phyloP scores from a whole-genome alignment of 2,888 invertebrate genomes.

The Caenorhabditis macrosperma region DNA sequence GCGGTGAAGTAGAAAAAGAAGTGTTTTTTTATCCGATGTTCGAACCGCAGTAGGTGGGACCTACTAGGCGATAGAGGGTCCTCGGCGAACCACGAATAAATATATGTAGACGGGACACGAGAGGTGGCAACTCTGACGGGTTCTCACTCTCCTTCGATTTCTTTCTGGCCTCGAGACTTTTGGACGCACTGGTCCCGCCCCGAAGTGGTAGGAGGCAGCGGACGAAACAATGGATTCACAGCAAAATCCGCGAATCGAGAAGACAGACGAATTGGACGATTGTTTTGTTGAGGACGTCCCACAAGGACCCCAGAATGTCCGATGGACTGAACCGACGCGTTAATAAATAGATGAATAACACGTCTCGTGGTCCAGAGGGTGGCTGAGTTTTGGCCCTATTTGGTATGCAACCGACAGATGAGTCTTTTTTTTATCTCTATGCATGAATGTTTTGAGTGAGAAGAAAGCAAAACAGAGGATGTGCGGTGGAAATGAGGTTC shows the following conservation, averaged over 20 bases:
- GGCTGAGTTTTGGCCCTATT: conserved; percentile 48
- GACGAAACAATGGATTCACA: not conserved
- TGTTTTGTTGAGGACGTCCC: conserved; percentile 6
- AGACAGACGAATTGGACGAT: conserved; percentile 1
- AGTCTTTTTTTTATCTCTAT: conserved; percentile 44
- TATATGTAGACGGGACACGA: conserved; percentile 18
- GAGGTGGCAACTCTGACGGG: conserved; percentile 24
- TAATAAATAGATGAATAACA: conserved; percentile 57
- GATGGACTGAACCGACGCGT: conserved; percentile 44
- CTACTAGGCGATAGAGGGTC: conserved; percentile 25
- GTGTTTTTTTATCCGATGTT: conserved; percentile 50
- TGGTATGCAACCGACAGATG: conserved; percentile 53
- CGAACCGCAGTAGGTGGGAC: conserved; percentile 49
- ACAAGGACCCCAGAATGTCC: conserved; percentile 30
- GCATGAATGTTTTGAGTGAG: conserved; percentile 41
- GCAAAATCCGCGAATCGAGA: not conserved
- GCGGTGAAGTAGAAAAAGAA: conserved; percentile 23
- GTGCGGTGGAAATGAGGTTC: conserved; percentile 7
- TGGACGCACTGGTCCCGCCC: conserved; percentile 14
- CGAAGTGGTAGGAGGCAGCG: not conserved
- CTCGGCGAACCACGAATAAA: conserved; percentile 36
- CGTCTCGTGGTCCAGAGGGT: conserved; percentile 34
- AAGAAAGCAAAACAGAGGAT: not conserved
- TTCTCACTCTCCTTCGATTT: not conserved
- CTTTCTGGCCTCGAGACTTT: conserved; percentile 32